phyloP scores from a whole-genome alignment of 2,113 vertebrate genomes.

The Ictidomys tridecemlineatus region DNA sequence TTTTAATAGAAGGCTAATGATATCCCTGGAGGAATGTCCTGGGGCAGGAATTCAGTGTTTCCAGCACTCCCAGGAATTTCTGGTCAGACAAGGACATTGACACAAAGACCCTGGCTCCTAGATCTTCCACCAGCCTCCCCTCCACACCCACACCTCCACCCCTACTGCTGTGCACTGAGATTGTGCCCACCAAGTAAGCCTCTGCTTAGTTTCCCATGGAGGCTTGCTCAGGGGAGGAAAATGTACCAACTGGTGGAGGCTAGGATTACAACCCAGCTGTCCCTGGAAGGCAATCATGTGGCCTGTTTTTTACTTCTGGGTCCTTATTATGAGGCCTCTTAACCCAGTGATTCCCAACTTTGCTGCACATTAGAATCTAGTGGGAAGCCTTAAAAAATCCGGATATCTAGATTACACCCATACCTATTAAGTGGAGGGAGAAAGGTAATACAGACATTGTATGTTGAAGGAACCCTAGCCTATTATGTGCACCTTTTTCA shows the following conservation, averaged over 20 bases:
- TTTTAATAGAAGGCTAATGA: slow-evolving; percentile 18
- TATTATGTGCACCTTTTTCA: not conserved
- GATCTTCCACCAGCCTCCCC: not conserved
- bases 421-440: not conserved
- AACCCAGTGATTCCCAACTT: not conserved
- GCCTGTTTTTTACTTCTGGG: not conserved
- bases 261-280: not conserved
- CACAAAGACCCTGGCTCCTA: not conserved
- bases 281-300: not conserved
- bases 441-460: not conserved
- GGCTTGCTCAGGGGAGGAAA: not conserved
- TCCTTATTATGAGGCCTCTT: not conserved
- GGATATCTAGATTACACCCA: not conserved
- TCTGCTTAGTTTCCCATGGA: not conserved
- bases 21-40: not conserved
- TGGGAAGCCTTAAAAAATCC: not conserved
- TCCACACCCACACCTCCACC: not conserved
- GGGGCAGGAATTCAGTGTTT: slow-evolving; percentile 6
- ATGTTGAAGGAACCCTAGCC: not conserved
- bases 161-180: not conserved
- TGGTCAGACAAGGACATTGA: not conserved
- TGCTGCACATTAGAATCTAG: not conserved
- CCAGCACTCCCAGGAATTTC: slow-evolving; percentile 20
- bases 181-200: not conserved
- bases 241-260: not conserved